phyloP scores from a whole-genome alignment of 2,797 vertebrate genomes.

The Furcifer pardalis region DNA sequence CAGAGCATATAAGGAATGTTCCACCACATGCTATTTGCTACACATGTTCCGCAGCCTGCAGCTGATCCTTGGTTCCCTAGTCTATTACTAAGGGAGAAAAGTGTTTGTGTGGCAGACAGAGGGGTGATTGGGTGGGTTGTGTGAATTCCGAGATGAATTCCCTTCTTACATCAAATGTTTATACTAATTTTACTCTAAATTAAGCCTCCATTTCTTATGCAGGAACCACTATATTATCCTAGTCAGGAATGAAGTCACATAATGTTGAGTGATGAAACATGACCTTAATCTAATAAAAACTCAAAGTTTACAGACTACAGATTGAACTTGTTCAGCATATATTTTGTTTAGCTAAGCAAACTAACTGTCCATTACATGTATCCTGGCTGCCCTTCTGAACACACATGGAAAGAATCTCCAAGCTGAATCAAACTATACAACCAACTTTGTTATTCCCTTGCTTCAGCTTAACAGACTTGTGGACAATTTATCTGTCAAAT shows the following conservation, averaged over 20 bases:
- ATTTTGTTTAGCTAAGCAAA: constrained; percentile 20
- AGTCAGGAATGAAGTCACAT: not conserved
- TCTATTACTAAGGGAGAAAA: too few species aligned
- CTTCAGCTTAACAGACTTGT: too few species aligned
- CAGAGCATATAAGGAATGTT: too few species aligned
- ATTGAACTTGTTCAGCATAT: not conserved
- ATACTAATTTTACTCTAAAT: not conserved
- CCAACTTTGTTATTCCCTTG: not conserved
- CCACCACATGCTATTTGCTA: too few species aligned
- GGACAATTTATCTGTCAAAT: too few species aligned
- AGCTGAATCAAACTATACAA: not conserved
- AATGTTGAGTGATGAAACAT: constrained; percentile 11
- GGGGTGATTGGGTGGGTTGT: too few species aligned
- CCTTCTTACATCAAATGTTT: constrained; percentile 23
- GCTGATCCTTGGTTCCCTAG: too few species aligned
- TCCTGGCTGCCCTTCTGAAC: not conserved
- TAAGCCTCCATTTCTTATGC: not conserved
- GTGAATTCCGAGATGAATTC: too few species aligned
- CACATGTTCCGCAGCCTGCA: too few species aligned
- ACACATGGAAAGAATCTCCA: not conserved
- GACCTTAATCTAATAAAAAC: not conserved
- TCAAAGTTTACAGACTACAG: constrained; percentile 3
- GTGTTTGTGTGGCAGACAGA: too few species aligned
- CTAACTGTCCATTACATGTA: not conserved
- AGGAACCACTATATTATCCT: not conserved